A percentile compares a stretch with the other conserved stretches of the same genome.
These are phyloP conservation scores for Pelmatolapia mariae DNA, from an alignment of 2,113 vertebrate genomes.

Conservation along the genomic window DNA sequence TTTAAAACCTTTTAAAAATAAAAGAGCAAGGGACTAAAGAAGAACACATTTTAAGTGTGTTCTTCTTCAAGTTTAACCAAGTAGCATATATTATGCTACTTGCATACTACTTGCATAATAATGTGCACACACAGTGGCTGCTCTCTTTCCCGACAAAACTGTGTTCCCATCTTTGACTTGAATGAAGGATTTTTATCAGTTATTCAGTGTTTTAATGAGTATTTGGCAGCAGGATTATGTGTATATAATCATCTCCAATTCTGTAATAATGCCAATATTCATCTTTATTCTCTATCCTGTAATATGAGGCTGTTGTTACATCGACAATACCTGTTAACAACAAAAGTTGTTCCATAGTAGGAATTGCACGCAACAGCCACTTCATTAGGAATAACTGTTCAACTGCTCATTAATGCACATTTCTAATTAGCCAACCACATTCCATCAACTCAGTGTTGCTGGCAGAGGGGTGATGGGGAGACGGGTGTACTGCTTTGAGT, in stretches of 20 bases:
- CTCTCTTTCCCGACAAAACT: neutral
- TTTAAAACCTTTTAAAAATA: neutral
- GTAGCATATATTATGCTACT: neutral
- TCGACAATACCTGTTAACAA: neutral
- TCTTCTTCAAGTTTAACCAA: neutral
- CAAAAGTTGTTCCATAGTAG: neutral
- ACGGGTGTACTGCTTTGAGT: neutral
- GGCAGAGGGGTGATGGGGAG: neutral
- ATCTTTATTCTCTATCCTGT: neutral
- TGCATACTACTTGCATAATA: neutral
- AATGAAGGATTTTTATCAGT: neutral
- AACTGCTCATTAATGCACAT: neutral
- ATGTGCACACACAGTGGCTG: neutral
- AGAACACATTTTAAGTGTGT: no score
- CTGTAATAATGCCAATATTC: neutral
- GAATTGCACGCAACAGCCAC: neutral
- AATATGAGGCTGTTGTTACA: neutral
- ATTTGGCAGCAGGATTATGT: neutral
- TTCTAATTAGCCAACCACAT: neutral
- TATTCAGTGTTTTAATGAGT: neutral
- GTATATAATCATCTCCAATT: neutral
- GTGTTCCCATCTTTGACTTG: neutral
- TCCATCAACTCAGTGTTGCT: neutral
- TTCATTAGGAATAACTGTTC: neutral
- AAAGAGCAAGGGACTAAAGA: neutral